Evolutionary conservation across 2,888 invertebrate species (phyloP).

Genomic region (Drepana falcataria): DNA sequence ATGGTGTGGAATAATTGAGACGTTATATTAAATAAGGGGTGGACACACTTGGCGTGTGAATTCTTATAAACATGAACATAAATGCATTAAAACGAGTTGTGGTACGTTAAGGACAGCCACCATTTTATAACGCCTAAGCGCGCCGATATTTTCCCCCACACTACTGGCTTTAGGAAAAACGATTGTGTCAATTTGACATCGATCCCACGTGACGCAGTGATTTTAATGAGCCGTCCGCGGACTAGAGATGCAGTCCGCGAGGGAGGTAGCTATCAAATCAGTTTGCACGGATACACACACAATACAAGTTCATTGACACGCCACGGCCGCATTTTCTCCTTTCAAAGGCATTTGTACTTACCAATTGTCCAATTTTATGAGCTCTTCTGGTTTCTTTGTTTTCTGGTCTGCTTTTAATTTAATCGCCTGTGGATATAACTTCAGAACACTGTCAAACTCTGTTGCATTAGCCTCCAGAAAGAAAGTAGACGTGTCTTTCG

Average conservation of each 20-base stretch:
- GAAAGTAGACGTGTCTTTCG: conserved; percentile 95
- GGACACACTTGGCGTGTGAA: conserved; percentile 28
- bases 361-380: conserved; percentile 97
- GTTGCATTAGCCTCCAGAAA: conserved; percentile 92
- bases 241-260: conserved; percentile 81
- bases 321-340: conserved; percentile 80
- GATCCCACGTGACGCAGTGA: conserved; percentile 86
- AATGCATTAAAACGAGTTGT: conserved; percentile 60
- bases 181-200: conserved; percentile 82
- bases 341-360: conserved; percentile 82
- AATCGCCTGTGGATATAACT: conserved; percentile 94
- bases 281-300: conserved; percentile 80
- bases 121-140: conserved; percentile 79
- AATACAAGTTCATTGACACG: conserved; percentile 81
- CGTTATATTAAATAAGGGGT: conserved; percentile 41
- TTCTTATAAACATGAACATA: conserved; percentile 43
- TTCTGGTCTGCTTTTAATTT: conserved; percentile 93
- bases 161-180: conserved; percentile 73
- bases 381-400: conserved; percentile 95
- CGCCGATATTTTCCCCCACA: conserved; percentile 73
- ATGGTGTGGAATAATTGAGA: conserved; percentile 29
- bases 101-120: conserved; percentile 70
- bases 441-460: conserved; percentile 92
- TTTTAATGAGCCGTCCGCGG: conserved; percentile 83
- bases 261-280: conserved; percentile 82